phyloP scores from a whole-genome alignment of 2,797 vertebrate species.

The Poeciliopsis paucimaculata region DNA sequence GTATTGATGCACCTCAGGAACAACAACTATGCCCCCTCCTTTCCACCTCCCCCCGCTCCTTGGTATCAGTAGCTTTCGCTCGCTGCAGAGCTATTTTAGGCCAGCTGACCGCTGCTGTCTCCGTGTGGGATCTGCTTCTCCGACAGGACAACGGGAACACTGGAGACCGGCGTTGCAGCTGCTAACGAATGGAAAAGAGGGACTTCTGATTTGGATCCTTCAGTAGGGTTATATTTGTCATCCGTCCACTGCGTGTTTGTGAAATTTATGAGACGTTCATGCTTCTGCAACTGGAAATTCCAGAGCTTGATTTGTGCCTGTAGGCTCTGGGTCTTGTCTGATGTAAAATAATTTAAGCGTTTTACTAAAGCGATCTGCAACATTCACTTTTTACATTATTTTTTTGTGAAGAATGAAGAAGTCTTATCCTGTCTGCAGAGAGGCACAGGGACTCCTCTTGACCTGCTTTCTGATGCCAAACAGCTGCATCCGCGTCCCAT shows the following conservation, averaged over 20 bases:
- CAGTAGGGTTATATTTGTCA: constrained; percentile 48
- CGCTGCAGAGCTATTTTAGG: constrained; percentile 76
- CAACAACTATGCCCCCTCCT: constrained; percentile 36
- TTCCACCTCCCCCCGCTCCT: constrained; percentile 31
- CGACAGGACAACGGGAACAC: constrained; percentile 72
- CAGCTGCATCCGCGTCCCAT: constrained; percentile 58
- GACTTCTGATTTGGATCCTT: constrained; percentile 35
- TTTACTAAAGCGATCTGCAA: constrained; percentile 13
- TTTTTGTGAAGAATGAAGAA: neutral
- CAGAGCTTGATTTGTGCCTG: constrained; percentile 11
- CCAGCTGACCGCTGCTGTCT: constrained; percentile 56
- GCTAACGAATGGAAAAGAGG: constrained; percentile 36
- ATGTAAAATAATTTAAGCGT: constrained; percentile 15
- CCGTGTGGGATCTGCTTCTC: constrained; percentile 63
- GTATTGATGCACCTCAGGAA: constrained; percentile 43
- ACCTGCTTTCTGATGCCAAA: constrained; percentile 62
- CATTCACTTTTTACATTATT: neutral
- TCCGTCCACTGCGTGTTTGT: constrained; percentile 15
- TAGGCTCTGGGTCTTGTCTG: constrained; percentile 21
- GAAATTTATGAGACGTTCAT: constrained; percentile 39
- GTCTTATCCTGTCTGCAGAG: constrained; percentile 20
- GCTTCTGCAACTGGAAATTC: constrained; percentile 49
- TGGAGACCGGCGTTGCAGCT: constrained; percentile 50
- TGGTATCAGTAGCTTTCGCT: constrained; percentile 63
- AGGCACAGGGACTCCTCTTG: constrained; percentile 50